phyloP scores from a whole-genome alignment of 2,888 invertebrate species.

The Polylopha cassiicola region DNA sequence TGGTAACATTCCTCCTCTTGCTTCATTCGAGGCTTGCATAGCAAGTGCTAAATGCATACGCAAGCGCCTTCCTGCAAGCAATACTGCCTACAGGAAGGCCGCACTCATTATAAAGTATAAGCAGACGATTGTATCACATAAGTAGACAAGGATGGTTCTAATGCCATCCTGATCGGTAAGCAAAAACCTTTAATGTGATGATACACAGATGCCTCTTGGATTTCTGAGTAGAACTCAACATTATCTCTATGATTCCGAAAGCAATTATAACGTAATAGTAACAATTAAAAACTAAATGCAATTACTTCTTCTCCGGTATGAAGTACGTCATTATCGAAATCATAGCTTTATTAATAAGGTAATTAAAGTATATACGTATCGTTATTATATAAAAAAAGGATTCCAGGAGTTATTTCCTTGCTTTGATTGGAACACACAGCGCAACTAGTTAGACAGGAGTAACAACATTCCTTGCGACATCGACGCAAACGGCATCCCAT shows the following conservation, averaged over 20 bases:
- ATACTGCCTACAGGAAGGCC: constrained; percentile 46
- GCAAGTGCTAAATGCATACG: constrained; percentile 36
- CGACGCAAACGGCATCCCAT: constrained; percentile 21
- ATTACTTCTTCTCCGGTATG: no score
- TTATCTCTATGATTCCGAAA: no score
- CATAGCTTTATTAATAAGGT: no score
- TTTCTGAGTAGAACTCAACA: no score
- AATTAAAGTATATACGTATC: no score
- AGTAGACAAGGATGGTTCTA: constrained; percentile 12
- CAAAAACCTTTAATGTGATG: no score
- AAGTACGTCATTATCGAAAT: no score
- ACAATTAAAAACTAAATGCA: constrained; percentile 2
- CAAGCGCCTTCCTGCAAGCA: constrained; percentile 39
- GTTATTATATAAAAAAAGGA: no score
- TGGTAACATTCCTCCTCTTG: constrained; percentile 17
- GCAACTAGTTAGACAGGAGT: constrained; percentile 35
- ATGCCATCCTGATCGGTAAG: background rate
- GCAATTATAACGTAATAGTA: no score
- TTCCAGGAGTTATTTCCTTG: constrained; percentile 1
- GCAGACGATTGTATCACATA: constrained; percentile 43
- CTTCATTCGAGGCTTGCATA: constrained; percentile 16
- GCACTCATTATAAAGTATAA: constrained; percentile 55
- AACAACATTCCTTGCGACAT: constrained; percentile 34
- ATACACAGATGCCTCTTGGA: no score
- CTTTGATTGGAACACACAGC: constrained; percentile 21